phyloP scores from a whole-genome alignment of 2,888 invertebrate genomes.

The Fabriciana adippe region DNA sequence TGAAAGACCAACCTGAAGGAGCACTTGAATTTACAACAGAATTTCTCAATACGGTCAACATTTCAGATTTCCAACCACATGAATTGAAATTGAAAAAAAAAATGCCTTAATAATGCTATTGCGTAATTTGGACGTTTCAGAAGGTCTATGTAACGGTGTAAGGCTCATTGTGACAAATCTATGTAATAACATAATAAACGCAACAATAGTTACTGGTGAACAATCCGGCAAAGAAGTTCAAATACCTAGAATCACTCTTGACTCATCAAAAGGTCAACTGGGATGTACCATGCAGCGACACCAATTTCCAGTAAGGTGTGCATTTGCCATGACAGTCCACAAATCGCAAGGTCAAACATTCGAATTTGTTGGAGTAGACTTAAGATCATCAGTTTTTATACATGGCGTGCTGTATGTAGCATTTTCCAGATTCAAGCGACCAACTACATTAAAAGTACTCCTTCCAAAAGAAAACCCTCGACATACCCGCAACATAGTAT shows the following conservation, averaged over 20 bases:
- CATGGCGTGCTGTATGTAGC: slow-evolving; percentile 32
- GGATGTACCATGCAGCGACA: slow-evolving; percentile 38
- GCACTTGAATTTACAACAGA: no score
- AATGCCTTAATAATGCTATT: slow-evolving; percentile 35
- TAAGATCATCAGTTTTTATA: slow-evolving; percentile 37
- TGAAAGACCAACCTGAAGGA: slow-evolving; percentile 30
- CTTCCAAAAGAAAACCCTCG: slow-evolving; percentile 11
- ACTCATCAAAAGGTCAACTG: slow-evolving; percentile 37
- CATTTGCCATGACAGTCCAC: slow-evolving; percentile 36
- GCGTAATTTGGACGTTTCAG: slow-evolving; percentile 41
- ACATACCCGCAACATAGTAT: no score
- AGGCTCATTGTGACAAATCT: slow-evolving; percentile 38
- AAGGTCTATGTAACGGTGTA: slow-evolving; percentile 39
- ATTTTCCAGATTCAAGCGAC: slow-evolving; percentile 32
- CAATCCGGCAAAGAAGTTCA: slow-evolving; percentile 35
- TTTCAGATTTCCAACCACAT: slow-evolving; percentile 35
- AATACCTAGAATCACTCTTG: slow-evolving; percentile 27
- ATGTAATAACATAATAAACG: slow-evolving; percentile 40
- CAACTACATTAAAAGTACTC: slow-evolving; percentile 31
- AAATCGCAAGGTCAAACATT: slow-evolving; percentile 33
- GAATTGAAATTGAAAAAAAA: slow-evolving; percentile 34
- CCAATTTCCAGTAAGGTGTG: slow-evolving; percentile 39
- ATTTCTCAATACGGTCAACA: slow-evolving; percentile 19
- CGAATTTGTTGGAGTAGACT: slow-evolving; percentile 32
- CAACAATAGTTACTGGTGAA: slow-evolving; percentile 37